Percentiles rank a stretch among this genome's conserved stretches.
These are phyloP conservation scores for Naja naja DNA, from an alignment of 2,113 vertebrate species.

Conservation along the genomic window DNA sequence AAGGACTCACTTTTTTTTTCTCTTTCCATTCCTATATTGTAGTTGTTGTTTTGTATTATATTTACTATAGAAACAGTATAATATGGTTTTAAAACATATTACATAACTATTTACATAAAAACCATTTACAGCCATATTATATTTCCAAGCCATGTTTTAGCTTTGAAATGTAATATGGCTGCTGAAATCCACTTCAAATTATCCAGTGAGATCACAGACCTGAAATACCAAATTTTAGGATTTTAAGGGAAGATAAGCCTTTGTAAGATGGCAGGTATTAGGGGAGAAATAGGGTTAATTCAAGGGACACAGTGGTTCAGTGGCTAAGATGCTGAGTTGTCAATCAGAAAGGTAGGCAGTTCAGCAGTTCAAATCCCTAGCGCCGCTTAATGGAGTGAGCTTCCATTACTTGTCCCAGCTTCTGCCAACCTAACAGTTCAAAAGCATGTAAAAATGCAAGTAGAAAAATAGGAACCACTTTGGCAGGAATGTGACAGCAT, in stretches of 20 bases:
- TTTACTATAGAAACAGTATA: not conserved
- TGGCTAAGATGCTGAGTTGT: too few relatives aligned
- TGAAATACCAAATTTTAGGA: not conserved
- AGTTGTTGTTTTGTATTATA: not conserved
- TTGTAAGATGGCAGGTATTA: not conserved
- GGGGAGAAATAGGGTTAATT: not conserved
- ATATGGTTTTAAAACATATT: not conserved
- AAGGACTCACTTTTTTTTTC: not conserved
- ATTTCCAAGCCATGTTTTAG: not conserved
- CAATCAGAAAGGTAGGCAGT: too few relatives aligned
- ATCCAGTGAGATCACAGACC: not conserved
- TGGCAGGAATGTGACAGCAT: too few relatives aligned
- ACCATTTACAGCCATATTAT: not conserved
- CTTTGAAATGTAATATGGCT: not conserved
- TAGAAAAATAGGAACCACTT: too few relatives aligned
- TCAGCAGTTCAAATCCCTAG: too few relatives aligned
- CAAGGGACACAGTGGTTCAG: not conserved
- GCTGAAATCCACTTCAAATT: not conserved
- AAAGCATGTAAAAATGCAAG: too few relatives aligned
- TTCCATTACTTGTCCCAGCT: too few relatives aligned
- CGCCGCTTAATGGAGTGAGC: too few relatives aligned
- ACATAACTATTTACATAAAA: not conserved
- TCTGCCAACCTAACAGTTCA: too few relatives aligned
- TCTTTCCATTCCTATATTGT: not conserved
- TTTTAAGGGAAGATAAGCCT: not conserved